Base-by-base conservation (phyloP, 1,140 invertebrate genomes). In the Caenorhabditis brenneri region DNA sequence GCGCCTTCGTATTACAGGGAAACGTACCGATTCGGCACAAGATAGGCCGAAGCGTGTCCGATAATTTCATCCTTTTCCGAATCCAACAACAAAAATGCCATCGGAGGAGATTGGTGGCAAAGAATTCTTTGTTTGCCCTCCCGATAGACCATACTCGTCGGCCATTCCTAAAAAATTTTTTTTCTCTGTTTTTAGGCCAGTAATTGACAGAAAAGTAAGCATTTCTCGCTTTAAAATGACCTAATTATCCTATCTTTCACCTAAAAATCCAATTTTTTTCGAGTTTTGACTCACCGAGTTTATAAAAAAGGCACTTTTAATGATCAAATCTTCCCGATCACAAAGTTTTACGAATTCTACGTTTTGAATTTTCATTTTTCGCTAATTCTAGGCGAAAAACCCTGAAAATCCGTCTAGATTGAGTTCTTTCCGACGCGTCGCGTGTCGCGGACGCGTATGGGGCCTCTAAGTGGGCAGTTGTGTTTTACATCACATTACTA, bases 11-110 rank as follows among this genome's bases (percentile, higher is more conserved):
- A n/a, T n/a, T n/a, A n/a, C n/a, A 80, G 36, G 5, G 48, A 81
- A 48, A 83, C 19, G n/a, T 36, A 79, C 82, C 82, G 69, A 83
- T 83, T 83, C n/a, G 82, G 82, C 9, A 83, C 53, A 31, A 19
- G 69, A 39, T 19, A 48, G 22, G 60, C 49, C 39, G 69, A 79
- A 5, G 82, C 24, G 42, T 83, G 82, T 6, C 82, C 82, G 15
- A 83, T 48, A 1, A 83, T 42, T 31, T 53, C 24, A n/a, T 83
- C 82, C 12, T 19, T 53, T 5, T 39, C 33, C 16, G 39, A 36
- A 12, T 83, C 48, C n/a, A 83, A 36, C n/a, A 83, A 31, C 2
- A 83, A 31, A 27, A 83, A 83, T 9, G 69, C 27, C 82, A 83
- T 79, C 15, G 82, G 82, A 0, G 82, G 82, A 1, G 74, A 27